These are phyloP conservation scores for Labrus mixtus DNA, from an alignment of 2,113 vertebrate genomes.

Conservation along the genomic window DNA sequence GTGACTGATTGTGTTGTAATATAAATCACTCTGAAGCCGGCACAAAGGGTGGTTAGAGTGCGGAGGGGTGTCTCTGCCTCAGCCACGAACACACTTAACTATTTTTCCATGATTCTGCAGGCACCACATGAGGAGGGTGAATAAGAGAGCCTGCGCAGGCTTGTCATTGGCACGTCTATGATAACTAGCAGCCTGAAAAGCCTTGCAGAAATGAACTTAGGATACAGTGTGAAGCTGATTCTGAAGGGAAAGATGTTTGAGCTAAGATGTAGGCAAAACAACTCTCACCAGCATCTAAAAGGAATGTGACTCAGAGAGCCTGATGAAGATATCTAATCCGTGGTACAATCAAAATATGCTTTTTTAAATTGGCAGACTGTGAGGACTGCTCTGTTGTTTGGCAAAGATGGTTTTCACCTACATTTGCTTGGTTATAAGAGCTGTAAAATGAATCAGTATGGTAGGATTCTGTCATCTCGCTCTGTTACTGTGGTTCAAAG, in stretches of 20 bases:
- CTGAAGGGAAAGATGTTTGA: background rate
- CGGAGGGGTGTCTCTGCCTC: background rate
- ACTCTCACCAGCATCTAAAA: background rate
- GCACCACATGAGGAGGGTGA: conserved; percentile 22
- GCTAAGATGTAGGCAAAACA: background rate
- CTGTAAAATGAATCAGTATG: background rate
- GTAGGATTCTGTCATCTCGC: background rate
- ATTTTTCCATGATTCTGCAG: conserved; percentile 54
- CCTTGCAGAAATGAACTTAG: background rate
- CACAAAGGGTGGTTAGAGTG: background rate
- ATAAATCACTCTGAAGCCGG: conserved; percentile 17
- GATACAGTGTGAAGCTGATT: background rate
- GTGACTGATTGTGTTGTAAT: conserved; percentile 14
- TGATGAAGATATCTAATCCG: background rate
- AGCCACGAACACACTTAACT: conserved; percentile 31
- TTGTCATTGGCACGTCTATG: conserved; percentile 49
- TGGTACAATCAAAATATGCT: conserved; percentile 2
- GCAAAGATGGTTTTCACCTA: background rate
- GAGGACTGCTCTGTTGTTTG: conserved; percentile 2
- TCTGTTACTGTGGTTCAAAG: background rate
- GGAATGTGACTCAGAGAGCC: conserved; percentile 13
- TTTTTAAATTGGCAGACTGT: no score
- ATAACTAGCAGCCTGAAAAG: conserved; percentile 28
- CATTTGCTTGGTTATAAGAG: background rate
- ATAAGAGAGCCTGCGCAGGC: conserved; percentile 57